A percentile compares a stretch with the other conserved stretches of the same genome.
These are phyloP conservation scores for Cryptocheilus praepositus DNA, from an alignment of 2,888 invertebrate species.

Conservation along the genomic window DNA sequence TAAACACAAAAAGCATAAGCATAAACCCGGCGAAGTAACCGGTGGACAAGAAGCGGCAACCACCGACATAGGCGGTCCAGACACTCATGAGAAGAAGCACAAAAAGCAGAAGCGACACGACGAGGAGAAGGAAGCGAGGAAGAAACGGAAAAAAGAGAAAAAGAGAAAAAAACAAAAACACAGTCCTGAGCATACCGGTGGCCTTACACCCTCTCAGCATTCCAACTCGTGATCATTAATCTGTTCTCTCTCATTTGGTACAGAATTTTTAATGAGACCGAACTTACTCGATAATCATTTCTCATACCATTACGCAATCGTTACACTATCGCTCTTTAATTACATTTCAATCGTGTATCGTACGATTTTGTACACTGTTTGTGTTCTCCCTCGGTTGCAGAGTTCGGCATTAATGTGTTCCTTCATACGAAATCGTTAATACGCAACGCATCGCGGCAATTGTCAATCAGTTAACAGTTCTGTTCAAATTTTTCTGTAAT, in stretches of 20 bases:
- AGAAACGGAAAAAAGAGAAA: constrained; percentile 96
- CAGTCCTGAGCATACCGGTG: constrained; percentile 89
- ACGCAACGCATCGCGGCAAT: too few relatives aligned
- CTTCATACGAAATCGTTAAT: too few relatives aligned
- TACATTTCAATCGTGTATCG: too few relatives aligned
- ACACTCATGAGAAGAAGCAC: constrained; percentile 95
- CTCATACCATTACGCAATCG: too few relatives aligned
- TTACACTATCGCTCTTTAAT: too few relatives aligned
- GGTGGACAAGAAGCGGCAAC: constrained; percentile 84
- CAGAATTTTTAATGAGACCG: constrained; percentile 31
- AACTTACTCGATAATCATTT: too few relatives aligned
- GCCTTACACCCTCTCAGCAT: constrained; percentile 80
- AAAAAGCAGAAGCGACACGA: constrained; percentile 96
- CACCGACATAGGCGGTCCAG: constrained; percentile 81
- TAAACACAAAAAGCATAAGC: constrained; percentile 96
- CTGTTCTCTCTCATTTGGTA: constrained; percentile 39
- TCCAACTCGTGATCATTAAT: constrained; percentile 75
- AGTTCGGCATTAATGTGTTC: too few relatives aligned
- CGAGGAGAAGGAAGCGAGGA: constrained; percentile 91
- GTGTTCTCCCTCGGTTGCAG: too few relatives aligned
- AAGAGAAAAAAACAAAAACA: constrained; percentile 96
- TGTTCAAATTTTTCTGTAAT: too few relatives aligned
- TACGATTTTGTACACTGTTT: too few relatives aligned
- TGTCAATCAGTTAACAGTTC: too few relatives aligned
- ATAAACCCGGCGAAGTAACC: constrained; percentile 89